Evolutionary conservation across 2,113 vertebrate species (phyloP).

Genomic region (Oncorhynchus kisutch): DNA sequence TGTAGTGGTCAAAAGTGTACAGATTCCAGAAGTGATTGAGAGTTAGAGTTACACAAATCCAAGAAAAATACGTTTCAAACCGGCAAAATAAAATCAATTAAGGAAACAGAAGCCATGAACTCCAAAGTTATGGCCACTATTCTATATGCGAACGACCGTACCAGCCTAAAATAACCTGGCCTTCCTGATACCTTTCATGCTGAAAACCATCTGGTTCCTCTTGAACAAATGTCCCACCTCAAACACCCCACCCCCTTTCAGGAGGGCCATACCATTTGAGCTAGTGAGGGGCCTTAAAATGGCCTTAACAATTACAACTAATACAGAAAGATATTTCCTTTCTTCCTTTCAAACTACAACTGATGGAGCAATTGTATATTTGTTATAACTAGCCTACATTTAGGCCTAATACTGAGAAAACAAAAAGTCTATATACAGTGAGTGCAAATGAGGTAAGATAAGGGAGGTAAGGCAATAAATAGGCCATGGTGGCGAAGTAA

Average conservation of each 20-base stretch:
- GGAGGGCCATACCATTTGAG: slow-evolving; percentile 26
- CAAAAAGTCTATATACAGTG: too few relatives aligned
- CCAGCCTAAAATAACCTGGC: slow-evolving; percentile 17
- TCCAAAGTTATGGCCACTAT: slow-evolving; percentile 1
- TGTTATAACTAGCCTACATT: background rate
- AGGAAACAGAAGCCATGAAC: background rate
- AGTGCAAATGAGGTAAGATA: too few relatives aligned
- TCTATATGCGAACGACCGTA: background rate
- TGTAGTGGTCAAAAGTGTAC: slow-evolving; percentile 4
- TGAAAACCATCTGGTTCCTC: slow-evolving; percentile 37
- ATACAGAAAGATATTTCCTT: background rate
- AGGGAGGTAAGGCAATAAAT: too few relatives aligned
- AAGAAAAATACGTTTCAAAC: background rate
- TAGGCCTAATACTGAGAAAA: too few relatives aligned
- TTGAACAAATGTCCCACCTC: slow-evolving; percentile 28
- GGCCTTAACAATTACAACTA: background rate
- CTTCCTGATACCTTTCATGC: slow-evolving; percentile 32
- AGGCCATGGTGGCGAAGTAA: too few relatives aligned
- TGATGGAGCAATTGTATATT: background rate
- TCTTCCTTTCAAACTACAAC: background rate
- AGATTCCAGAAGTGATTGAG: slow-evolving; percentile 5
- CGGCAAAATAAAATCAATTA: background rate
- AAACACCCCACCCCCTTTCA: slow-evolving; percentile 13
- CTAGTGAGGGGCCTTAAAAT: background rate
- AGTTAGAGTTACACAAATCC: background rate